phyloP scores from a whole-genome alignment of 1,140 invertebrate species.

The Drosophila busckii region DNA sequence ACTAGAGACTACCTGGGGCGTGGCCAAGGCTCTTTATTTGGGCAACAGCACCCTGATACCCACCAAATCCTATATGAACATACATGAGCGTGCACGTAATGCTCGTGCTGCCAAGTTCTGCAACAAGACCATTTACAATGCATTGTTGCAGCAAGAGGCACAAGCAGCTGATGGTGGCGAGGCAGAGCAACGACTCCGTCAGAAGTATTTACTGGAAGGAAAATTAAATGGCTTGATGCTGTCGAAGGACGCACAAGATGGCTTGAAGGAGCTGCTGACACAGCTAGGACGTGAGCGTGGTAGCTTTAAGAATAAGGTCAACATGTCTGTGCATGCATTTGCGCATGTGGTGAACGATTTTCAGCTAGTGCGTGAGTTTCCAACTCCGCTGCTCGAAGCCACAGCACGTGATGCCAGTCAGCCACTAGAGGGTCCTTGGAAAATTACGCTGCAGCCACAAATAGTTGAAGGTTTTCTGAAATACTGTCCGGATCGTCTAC shows the following conservation, averaged over 20 bases:
- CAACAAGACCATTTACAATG: slow-evolving; percentile 84
- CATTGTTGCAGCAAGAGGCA: slow-evolving; percentile 81
- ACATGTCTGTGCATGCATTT: slow-evolving; percentile 83
- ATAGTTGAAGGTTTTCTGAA: slow-evolving; percentile 88
- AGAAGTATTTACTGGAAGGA: slow-evolving; percentile 90
- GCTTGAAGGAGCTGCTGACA: slow-evolving; percentile 80
- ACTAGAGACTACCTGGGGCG: slow-evolving; percentile 91
- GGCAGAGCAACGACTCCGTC: slow-evolving; percentile 84
- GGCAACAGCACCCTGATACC: slow-evolving; percentile 90
- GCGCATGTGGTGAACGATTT: slow-evolving; percentile 84
- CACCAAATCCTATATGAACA: slow-evolving; percentile 85
- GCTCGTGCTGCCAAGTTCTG: slow-evolving; percentile 84
- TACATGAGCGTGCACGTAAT: slow-evolving; percentile 85
- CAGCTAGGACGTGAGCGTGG: slow-evolving; percentile 81
- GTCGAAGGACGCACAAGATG: slow-evolving; percentile 65
- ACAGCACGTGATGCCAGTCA: slow-evolving; percentile 83
- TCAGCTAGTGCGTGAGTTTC: slow-evolving; percentile 86
- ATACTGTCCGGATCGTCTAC: slow-evolving; percentile 87
- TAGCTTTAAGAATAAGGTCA: slow-evolving; percentile 83
- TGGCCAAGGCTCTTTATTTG: slow-evolving; percentile 89
- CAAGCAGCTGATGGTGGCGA: slow-evolving; percentile 50
- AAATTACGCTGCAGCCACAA: slow-evolving; percentile 85
- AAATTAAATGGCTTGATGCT: slow-evolving; percentile 88
- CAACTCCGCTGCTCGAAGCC: slow-evolving; percentile 83
- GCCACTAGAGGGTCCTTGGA: slow-evolving; percentile 87